Conservation (phyloP, 2,888 invertebrate genomes). For the Sympetrum striolatum region DNA sequence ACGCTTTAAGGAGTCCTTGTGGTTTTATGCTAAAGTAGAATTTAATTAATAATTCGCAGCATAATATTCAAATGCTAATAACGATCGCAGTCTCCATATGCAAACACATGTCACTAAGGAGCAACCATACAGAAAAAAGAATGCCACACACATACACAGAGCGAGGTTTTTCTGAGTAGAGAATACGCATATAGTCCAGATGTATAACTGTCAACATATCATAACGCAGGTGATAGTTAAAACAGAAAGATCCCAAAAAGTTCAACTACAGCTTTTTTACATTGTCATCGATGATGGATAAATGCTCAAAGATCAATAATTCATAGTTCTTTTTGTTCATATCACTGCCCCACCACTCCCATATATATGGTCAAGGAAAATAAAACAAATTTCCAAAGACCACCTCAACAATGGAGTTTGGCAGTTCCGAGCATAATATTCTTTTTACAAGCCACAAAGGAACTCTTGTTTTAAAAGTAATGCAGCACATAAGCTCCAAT, state of each 20-base stretch:
- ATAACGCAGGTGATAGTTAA: not conserved
- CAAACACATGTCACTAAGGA: not conserved
- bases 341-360: constrained; percentile 2
- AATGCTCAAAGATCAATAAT: too few relatives aligned
- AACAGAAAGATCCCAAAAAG: not conserved
- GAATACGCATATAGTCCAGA: not conserved
- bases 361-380: constrained; percentile 21
- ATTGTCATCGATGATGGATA: too few relatives aligned
- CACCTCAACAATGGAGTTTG: constrained; percentile 27
- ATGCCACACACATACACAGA: constrained; percentile 10
- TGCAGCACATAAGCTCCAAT: too few relatives aligned
- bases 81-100: not conserved
- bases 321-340: too few relatives aligned
- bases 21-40: not conserved
- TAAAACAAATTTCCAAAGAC: not conserved
- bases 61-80: not conserved
- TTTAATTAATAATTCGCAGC: not conserved
- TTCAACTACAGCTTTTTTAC: too few relatives aligned
- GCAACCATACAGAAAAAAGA: not conserved
- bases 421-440: not conserved
- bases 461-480: not conserved
- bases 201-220: not conserved
- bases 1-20: not conserved
- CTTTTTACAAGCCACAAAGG: not conserved
- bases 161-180: not conserved